Evolutionary conservation across 2,888 invertebrate genomes (phyloP).

Genomic region (Amblyjoppa proteus): DNA sequence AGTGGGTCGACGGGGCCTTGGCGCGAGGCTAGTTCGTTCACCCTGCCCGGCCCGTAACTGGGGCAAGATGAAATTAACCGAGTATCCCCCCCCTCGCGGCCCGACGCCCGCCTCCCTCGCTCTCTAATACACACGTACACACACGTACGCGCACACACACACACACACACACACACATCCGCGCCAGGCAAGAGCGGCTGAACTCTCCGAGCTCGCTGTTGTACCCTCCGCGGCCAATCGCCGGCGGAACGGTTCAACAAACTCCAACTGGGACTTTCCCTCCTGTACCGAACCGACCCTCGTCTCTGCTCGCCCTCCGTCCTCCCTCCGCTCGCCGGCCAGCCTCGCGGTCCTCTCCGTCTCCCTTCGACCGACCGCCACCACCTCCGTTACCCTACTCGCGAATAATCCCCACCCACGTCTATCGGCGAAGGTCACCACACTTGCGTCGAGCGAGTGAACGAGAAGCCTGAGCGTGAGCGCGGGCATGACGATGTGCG

Average conservation of each 20-base stretch:
- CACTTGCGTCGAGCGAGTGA: constrained; percentile 70
- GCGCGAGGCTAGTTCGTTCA: constrained; percentile 88
- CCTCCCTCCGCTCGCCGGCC: constrained; percentile 26
- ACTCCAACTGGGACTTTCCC: constrained; percentile 83
- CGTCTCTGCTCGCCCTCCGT: constrained; percentile 60
- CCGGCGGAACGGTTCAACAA: constrained; percentile 83
- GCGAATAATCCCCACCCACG: constrained; percentile 62
- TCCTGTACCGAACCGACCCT: constrained; percentile 65
- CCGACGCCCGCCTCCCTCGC: constrained; percentile 77
- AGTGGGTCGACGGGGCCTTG: constrained; percentile 84
- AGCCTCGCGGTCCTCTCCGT: constrained; percentile 25
- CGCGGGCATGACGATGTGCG: background rate
- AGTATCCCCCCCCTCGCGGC: constrained; percentile 81
- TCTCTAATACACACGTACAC: constrained; percentile 28
- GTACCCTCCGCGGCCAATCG: constrained; percentile 79
- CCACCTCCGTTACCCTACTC: constrained; percentile 50
- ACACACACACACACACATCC: background rate
- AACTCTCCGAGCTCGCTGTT: constrained; percentile 74
- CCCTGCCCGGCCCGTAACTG: constrained; percentile 87
- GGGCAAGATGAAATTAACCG: constrained; percentile 89
- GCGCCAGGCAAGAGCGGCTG: constrained; percentile 69
- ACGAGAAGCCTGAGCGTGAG: constrained; percentile 9
- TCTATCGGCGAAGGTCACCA: constrained; percentile 82
- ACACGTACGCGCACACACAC: constrained; percentile 1
- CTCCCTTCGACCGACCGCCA: constrained; percentile 12